Percentiles rank a stretch among this genome's conserved stretches.
Evolutionary conservation across 1,140 invertebrate species (phyloP).

Genomic region (Drosophila dunni): DNA sequence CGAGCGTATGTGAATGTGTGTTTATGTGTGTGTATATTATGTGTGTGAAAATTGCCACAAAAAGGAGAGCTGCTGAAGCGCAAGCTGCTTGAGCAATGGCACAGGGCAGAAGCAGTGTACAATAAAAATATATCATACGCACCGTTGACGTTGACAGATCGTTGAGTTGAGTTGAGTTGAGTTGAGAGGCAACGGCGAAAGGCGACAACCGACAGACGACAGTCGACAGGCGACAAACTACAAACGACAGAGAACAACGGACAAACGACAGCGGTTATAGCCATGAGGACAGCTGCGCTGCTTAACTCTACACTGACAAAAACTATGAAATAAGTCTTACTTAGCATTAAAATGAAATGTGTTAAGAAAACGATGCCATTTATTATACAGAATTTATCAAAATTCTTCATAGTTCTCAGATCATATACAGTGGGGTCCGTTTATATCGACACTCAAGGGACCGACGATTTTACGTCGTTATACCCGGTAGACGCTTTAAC

Average conservation of each 20-base stretch:
- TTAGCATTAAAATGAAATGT: too few relatives aligned
- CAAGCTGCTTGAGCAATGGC: slow-evolving; percentile 24
- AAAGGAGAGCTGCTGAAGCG: slow-evolving; percentile 28
- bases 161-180: too few relatives aligned
- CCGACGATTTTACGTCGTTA: too few relatives aligned
- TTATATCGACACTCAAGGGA: too few relatives aligned
- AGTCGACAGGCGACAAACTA: slow-evolving; percentile 37
- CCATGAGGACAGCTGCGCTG: slow-evolving; percentile 15
- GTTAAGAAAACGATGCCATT: too few relatives aligned
- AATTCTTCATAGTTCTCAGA: too few relatives aligned
- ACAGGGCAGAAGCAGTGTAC: slow-evolving; percentile 40
- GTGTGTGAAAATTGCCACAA: slow-evolving; percentile 20
- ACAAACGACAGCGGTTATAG: slow-evolving; percentile 35
- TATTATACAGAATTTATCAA: too few relatives aligned
- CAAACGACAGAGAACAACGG: slow-evolving; percentile 29
- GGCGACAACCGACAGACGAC: slow-evolving; percentile 27
- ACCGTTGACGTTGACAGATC: slow-evolving; percentile 81
- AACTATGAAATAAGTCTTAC: too few relatives aligned
- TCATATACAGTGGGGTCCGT: too few relatives aligned
- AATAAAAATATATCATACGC: slow-evolving; percentile 82
- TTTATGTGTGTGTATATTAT: slow-evolving; percentile 1
- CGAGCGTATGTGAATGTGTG: background rate
- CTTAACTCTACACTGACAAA: background rate
- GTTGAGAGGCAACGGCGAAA: slow-evolving; percentile 48
- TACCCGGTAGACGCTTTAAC: too few relatives aligned